A percentile compares a stretch with the other conserved stretches of the same genome.
Conservation (phyloP, 2,888 invertebrate species). For the Erebia palarica region DNA sequence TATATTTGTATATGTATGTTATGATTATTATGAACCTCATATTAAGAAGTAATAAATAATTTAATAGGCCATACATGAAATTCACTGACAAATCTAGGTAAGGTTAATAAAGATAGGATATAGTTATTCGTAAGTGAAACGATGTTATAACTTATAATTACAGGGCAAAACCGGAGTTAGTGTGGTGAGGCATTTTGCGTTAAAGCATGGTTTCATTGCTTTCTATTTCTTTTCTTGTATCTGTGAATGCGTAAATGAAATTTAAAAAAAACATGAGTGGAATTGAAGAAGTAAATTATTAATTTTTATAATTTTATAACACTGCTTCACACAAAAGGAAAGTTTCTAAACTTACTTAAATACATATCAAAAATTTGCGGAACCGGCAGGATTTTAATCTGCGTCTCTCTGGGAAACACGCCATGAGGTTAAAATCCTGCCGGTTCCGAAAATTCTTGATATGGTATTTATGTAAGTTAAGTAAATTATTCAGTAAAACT, state of each 20-base stretch:
- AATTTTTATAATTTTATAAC: too few relatives aligned
- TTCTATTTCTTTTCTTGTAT: conserved; percentile 30
- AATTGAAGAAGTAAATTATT: too few relatives aligned
- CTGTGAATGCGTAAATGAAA: conserved; percentile 25
- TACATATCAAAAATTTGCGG: too few relatives aligned
- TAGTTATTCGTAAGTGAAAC: conserved; percentile 49
- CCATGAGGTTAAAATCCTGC: too few relatives aligned
- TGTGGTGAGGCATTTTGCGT: conserved; percentile 71
- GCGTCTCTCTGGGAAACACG: too few relatives aligned
- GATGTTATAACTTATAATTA: conserved; percentile 57
- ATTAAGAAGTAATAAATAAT: not conserved
- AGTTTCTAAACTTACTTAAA: too few relatives aligned
- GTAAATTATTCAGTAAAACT: too few relatives aligned
- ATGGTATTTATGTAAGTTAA: too few relatives aligned
- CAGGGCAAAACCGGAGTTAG: conserved; percentile 72
- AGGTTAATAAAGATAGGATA: conserved; percentile 42
- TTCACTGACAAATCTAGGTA: conserved; percentile 15
- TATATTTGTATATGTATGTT: conserved; percentile 15
- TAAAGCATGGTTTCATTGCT: conserved; percentile 61
- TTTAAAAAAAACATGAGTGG: not conserved
- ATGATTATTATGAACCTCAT: not conserved
- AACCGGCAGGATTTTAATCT: too few relatives aligned
- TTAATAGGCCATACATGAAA: not conserved
- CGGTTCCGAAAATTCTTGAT: too few relatives aligned
- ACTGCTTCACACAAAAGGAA: too few relatives aligned